Evolutionary conservation across 1,140 invertebrate species (phyloP), one percentile per base, ranked within the genome.

Genomic region (Pinna nobilis): DNA sequence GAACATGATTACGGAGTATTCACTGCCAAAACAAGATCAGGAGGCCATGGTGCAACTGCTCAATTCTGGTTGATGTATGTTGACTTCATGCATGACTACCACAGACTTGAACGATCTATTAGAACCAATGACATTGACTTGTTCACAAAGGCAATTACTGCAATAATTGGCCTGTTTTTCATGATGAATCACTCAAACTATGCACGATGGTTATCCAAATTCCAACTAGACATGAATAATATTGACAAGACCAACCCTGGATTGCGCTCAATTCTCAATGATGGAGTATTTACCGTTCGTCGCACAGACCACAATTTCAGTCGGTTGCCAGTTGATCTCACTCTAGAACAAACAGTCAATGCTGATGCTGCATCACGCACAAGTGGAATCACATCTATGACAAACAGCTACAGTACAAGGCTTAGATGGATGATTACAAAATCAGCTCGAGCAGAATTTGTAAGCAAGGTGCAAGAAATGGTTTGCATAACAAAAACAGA

Each of bases 301-400:
- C 50, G 78, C 6, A 80, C 61, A 37, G 15, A 39, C n/a, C 63
- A 78, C 18, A 32, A 25, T 18, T 80, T 78, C 50, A 49, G 60
- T 20, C 25, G 75, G 41, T 28, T 49, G 2, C 44, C 71, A n/a
- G 68, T 78, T n/a, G 78, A 80, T 47, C 55, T 80, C 0, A 66
- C 73, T 15, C 47, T 80, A n/a, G 65, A 80, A 41, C 75, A 78
- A 63, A 77, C 78, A 20, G 55, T 75, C 25, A 74, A 80, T 59
- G 65, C 69, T 7, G 78, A 80, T 55, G 76, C 70, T 20, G 74
- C 76, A 2, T 80, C 66, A 6, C n/a, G 67, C n/a, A 13, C 37
- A n/a, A 80, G 73, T 30, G 77, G 77, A 20, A 69, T 73, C 25
- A n/a, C 39, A 35, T 55, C 70, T 15, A 49, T 70, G 15, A 53